These are phyloP conservation scores for Ovis canadensis DNA, from an alignment of 2,113 vertebrate genomes.

Conservation along the genomic window DNA sequence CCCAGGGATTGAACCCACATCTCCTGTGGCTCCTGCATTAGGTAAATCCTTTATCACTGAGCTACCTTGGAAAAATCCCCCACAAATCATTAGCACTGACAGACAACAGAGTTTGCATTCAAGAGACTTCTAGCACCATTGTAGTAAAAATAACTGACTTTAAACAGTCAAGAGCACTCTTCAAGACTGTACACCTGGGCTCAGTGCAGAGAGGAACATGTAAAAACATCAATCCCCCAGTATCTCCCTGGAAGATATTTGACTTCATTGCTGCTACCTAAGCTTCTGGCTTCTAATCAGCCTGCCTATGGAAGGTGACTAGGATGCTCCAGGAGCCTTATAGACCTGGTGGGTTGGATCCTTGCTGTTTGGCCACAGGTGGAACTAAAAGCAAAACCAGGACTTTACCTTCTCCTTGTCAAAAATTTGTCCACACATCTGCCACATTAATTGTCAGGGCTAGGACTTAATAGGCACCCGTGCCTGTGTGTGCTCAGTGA, in stretches of 20 bases:
- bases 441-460: not conserved
- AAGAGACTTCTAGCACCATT: not conserved
- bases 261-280: not conserved
- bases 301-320: not conserved
- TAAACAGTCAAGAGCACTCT: not conserved
- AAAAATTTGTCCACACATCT: not conserved
- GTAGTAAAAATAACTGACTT: not conserved
- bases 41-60: not conserved
- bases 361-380: not conserved
- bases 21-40: not conserved
- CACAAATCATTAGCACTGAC: not conserved
- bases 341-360: not conserved
- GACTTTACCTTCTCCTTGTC: not conserved
- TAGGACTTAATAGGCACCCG: not conserved
- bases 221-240: not conserved
- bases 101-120: not conserved
- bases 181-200: not conserved
- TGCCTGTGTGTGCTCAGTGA: not conserved
- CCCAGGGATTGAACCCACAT: not conserved
- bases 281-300: not conserved
- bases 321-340: not conserved
- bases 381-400: not conserved
- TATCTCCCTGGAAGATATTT: not conserved
- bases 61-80: not conserved
- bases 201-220: not conserved